Conservation (phyloP, 2,888 invertebrate species). For the Zootermopsis nevadensis region DNA sequence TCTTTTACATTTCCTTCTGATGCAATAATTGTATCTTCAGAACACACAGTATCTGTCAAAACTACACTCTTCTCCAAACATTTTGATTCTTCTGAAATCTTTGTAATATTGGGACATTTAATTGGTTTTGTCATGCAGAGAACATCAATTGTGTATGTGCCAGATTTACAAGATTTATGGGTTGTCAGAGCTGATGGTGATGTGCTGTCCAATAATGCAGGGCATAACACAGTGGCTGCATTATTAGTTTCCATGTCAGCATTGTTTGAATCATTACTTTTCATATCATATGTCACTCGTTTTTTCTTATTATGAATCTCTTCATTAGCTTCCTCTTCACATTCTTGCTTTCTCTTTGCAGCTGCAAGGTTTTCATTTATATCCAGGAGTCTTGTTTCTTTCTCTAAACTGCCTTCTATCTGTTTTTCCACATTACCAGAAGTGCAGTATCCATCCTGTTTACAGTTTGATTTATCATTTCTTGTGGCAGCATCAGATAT, state of each 20-base stretch:
- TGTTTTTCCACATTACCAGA: neutral
- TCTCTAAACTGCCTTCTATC: neutral
- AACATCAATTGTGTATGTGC: conserved; percentile 47
- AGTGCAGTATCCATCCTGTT: neutral
- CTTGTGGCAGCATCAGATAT: neutral
- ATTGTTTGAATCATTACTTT: neutral
- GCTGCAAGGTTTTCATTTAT: neutral
- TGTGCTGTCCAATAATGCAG: neutral
- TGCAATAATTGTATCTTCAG: neutral
- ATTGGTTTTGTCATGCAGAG: conserved; percentile 33
- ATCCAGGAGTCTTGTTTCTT: neutral
- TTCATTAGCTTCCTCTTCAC: neutral
- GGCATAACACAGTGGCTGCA: neutral
- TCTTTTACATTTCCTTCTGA: neutral
- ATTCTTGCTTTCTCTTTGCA: neutral
- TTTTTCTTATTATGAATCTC: neutral
- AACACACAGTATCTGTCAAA: neutral
- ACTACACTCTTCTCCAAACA: neutral
- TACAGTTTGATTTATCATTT: neutral
- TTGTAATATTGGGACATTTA: neutral
- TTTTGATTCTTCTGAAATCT: neutral
- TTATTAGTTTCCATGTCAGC: neutral
- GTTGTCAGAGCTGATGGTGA: neutral
- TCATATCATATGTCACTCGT: neutral
- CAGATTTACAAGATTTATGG: conserved; percentile 40